A percentile compares a stretch with the other conserved stretches of the same genome.
These are phyloP conservation scores for Eufriesea mexicana DNA, from an alignment of 1,140 invertebrate species.

Conservation along the genomic window DNA sequence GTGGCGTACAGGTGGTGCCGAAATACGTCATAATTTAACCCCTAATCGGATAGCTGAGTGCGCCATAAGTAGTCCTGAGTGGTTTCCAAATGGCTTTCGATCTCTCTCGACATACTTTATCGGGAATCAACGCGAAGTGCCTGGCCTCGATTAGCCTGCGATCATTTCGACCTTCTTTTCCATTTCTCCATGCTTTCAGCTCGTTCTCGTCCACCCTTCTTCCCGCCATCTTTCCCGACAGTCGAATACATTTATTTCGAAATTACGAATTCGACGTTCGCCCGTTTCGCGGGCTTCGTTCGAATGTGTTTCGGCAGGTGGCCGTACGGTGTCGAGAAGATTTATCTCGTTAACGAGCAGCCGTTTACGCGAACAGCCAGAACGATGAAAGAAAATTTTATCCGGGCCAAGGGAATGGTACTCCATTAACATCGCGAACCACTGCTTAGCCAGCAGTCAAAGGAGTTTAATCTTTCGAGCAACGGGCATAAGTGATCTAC, in stretches of 20 bases:
- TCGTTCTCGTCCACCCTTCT: background rate
- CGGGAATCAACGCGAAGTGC: slow-evolving; percentile 38
- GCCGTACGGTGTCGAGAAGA: background rate
- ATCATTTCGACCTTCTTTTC: background rate
- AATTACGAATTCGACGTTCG: too few species aligned
- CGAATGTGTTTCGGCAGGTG: too few species aligned
- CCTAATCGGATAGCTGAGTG: slow-evolving; percentile 60
- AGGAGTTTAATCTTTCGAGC: slow-evolving; percentile 43
- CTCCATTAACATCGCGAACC: slow-evolving; percentile 17
- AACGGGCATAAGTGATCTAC: slow-evolving; percentile 34
- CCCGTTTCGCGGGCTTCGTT: too few species aligned
- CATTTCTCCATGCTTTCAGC: background rate
- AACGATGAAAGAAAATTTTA: slow-evolving; percentile 9
- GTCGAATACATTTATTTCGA: too few species aligned
- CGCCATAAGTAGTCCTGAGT: slow-evolving; percentile 54
- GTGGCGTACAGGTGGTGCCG: slow-evolving; percentile 48
- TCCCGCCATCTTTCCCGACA: background rate
- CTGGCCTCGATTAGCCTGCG: background rate
- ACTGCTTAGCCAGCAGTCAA: slow-evolving; percentile 21
- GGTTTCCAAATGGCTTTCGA: slow-evolving; percentile 58
- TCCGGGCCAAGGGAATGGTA: background rate
- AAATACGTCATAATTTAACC: slow-evolving; percentile 67
- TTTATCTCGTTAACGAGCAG: background rate
- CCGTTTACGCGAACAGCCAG: background rate
- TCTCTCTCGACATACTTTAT: slow-evolving; percentile 54